phyloP scores from a whole-genome alignment of 2,888 invertebrate species.

The Syritta pipiens region DNA sequence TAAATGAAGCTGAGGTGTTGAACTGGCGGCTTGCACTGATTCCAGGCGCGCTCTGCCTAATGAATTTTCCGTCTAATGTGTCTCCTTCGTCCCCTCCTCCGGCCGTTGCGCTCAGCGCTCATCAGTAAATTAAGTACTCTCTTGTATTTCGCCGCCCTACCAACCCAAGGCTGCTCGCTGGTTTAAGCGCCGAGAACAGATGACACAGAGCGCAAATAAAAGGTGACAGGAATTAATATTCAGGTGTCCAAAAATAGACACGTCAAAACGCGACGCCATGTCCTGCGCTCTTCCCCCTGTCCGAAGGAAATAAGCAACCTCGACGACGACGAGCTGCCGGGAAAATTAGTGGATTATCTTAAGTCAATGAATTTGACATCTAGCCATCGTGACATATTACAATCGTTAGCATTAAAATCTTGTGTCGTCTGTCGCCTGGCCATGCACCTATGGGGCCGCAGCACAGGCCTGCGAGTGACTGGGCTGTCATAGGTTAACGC shows the following conservation, averaged over 20 bases:
- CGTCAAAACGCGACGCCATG: slow-evolving; percentile 8
- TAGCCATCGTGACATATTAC: slow-evolving; percentile 65
- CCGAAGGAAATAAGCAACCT: slow-evolving; percentile 32
- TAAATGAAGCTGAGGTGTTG: slow-evolving; percentile 67
- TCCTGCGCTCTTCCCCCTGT: not conserved
- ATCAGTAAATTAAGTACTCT: slow-evolving; percentile 40
- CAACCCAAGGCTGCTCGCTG: not conserved
- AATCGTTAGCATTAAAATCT: slow-evolving; percentile 54
- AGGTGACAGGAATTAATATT: slow-evolving; percentile 69
- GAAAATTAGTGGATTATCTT: slow-evolving; percentile 63
- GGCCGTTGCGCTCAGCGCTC: not conserved
- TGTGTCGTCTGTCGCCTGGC: slow-evolving; percentile 6
- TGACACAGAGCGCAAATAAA: slow-evolving; percentile 34
- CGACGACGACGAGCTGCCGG: slow-evolving; percentile 30
- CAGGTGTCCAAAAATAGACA: slow-evolving; percentile 67
- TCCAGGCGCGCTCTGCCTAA: slow-evolving; percentile 57
- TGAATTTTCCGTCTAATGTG: slow-evolving; percentile 47
- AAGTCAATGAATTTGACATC: slow-evolving; percentile 67
- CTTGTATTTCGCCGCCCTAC: not conserved
- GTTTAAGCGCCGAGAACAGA: not conserved
- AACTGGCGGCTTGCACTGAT: slow-evolving; percentile 66
- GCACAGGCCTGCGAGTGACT: not conserved
- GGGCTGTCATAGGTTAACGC: slow-evolving; percentile 53
- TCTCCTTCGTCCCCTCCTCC: not conserved
- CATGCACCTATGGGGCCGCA: not conserved